Base-by-base conservation (phyloP, 2,888 invertebrate genomes). In the Notodonta ziczac region DNA sequence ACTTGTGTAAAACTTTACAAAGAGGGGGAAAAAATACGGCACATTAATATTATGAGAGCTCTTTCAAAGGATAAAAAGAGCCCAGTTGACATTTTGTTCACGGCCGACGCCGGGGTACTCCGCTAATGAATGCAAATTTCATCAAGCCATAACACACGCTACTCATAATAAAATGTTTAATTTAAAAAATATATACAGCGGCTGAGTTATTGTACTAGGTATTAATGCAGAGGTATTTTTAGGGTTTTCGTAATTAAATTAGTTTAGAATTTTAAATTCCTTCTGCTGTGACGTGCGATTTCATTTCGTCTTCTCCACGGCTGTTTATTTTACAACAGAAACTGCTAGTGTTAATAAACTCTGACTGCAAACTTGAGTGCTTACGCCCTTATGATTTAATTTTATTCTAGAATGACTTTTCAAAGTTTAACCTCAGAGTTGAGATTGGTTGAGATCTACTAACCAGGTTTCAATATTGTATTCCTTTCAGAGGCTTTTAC, bases 71-170 rank as follows among this genome's bases (percentile, higher is more conserved):
- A 68, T 66, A 74, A 70, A 69, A 75, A 71, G 65, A 69, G 60
- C 58, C 10, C 63, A 60, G 73, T 72, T 73, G 69, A 76, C 76
- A 77, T 78, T 80, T 78, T 74, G 74, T 76, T 73, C 72, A 73
- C 72, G 73, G 66, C 64, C 71, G 68, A 61, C 66, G 64, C 78
- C 72, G 69, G 72, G 72, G 68, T 81, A 84, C 84, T 86, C 81
- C 73, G 78, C 86, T 90, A 90, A 90, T 89, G 88, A 90, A 90
- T 90, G 90, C 86, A 89, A 90, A 91, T 90, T 90, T 87, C 84
- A 89, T 88, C 84, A 89, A 80, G 79, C 81, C 74, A 76, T 74
- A 73, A 86, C 84, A 85, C 82, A 85, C 83, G 84, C 74, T 78
- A 73, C 77, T 80, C 81, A 81, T 84, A 81, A 79, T 82, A 80